These are phyloP conservation scores for Tinea trinotella DNA, from an alignment of 2,888 invertebrate species.

Conservation along the genomic window DNA sequence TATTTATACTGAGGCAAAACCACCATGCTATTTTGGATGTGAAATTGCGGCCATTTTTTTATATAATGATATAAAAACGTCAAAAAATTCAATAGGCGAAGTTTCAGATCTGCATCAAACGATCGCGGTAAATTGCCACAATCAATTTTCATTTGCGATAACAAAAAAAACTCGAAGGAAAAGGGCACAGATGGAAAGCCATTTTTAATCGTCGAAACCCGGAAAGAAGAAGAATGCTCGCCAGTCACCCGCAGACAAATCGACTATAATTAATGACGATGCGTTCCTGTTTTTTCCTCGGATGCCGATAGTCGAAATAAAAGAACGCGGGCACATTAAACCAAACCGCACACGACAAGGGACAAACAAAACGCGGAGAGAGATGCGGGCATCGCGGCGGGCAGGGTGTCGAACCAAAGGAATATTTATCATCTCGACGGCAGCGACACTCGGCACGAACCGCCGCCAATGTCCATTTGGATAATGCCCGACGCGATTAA, in stretches of 20 bases:
- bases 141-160: slow-evolving; percentile 62
- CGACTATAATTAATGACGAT: slow-evolving; percentile 65
- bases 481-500: slow-evolving; percentile 73
- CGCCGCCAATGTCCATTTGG: slow-evolving; percentile 69
- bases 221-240: slow-evolving; percentile 47
- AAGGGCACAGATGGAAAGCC: slow-evolving; percentile 45
- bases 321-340: slow-evolving; percentile 43
- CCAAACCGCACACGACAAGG: slow-evolving; percentile 33
- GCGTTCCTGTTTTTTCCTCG: slow-evolving; percentile 49
- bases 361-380: slow-evolving; percentile 52
- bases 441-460: slow-evolving; percentile 58
- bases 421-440: slow-evolving; percentile 71
- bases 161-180: slow-evolving; percentile 25
- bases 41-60: not conserved
- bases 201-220: slow-evolving; percentile 61
- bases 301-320: slow-evolving; percentile 52
- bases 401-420: slow-evolving; percentile 66
- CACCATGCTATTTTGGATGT: no score
- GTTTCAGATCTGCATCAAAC: slow-evolving; percentile 55
- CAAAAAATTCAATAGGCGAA: slow-evolving; percentile 38
- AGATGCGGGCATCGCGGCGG: slow-evolving; percentile 26
- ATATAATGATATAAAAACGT: not conserved
- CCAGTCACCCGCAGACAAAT: slow-evolving; percentile 65
- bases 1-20: not conserved
- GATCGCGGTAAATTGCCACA: slow-evolving; percentile 50